Base-by-base conservation (phyloP, 2,113 vertebrate genomes). In the Atractosteus spatula region DNA sequence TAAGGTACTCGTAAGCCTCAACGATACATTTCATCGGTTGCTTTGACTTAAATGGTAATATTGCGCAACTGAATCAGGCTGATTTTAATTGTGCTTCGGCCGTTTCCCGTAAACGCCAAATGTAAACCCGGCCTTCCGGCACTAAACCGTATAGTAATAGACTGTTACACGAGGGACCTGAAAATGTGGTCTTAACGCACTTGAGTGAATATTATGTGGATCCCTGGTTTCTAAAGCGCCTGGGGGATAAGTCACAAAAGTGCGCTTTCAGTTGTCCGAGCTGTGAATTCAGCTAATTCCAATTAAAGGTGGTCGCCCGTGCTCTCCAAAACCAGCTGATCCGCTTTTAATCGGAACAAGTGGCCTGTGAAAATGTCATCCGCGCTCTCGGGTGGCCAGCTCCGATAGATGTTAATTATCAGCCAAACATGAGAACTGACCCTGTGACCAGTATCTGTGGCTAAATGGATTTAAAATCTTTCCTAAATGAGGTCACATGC, bases 341-440 rank as follows among this genome's bases (percentile, higher is more conserved):
- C 85, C 80, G 76, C 76, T 85, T 79, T 86, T 89, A 92, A 90
- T 89, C 71, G 83, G 83, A 77, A 77, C 83, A 83, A 88, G 88
- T 87, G 79, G 88, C 84, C 87, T 92, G 87, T 91, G 89, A 92
- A 91, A 89, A 88, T 90, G 87, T 89, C 86, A 89, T 86, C 78
- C 17, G 74, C 45, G 82, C 78, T 79, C 77, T 80, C 73, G 82
- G 81, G 83, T 86, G 82, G 85, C 59, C 76, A 79, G 75, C 78
- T 78, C 54, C 77, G 66, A 76, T 78, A 72, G 73, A 80, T 70
- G 75, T 80, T 92, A 91, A 90, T 89, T 87, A 83, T 87, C 86
- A 81, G 85, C 83, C 83, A 86, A 90, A 88, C 86, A 80, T 87
- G 84, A 83, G 84, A 84, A 89, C 83, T 84, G 76, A 86, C 86